phyloP scores from a whole-genome alignment of 2,113 vertebrate genomes.

The Machaerirhynchus nigripectus region DNA sequence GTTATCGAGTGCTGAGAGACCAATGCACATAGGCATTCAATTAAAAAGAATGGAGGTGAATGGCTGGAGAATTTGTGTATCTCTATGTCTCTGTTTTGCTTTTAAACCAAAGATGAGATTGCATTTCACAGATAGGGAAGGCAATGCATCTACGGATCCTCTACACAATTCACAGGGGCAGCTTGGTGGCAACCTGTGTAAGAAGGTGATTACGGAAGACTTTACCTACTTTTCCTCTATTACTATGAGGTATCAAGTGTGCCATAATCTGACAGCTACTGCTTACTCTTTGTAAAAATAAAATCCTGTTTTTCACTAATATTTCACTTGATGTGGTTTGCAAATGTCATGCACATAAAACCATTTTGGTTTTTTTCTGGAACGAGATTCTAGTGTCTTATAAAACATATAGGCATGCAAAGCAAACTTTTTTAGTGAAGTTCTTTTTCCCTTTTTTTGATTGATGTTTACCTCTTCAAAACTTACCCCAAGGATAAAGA shows the following conservation, averaged over 20 bases:
- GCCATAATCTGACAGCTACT: neutral
- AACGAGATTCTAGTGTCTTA: neutral
- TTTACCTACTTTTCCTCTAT: neutral
- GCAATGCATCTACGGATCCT: neutral
- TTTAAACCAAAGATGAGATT: neutral
- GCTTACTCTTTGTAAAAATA: neutral
- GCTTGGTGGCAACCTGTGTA: neutral
- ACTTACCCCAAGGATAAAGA: neutral
- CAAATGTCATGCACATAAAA: neutral
- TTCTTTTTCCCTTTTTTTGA: neutral
- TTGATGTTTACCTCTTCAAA: neutral
- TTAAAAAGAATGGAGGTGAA: neutral
- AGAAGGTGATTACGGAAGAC: neutral
- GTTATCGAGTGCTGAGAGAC: neutral
- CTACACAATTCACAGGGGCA: neutral
- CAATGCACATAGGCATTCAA: neutral
- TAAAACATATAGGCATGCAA: neutral
- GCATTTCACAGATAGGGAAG: neutral
- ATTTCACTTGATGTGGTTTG: neutral
- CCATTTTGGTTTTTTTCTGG: neutral
- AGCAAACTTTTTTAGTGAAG: neutral
- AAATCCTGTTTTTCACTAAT: neutral
- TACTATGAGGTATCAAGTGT: neutral
- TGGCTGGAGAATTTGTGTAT: neutral
- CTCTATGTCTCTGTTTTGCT: neutral